Evolutionary conservation across 2,797 vertebrate genomes (phyloP).

Genomic region (Thaleichthys pacificus): DNA sequence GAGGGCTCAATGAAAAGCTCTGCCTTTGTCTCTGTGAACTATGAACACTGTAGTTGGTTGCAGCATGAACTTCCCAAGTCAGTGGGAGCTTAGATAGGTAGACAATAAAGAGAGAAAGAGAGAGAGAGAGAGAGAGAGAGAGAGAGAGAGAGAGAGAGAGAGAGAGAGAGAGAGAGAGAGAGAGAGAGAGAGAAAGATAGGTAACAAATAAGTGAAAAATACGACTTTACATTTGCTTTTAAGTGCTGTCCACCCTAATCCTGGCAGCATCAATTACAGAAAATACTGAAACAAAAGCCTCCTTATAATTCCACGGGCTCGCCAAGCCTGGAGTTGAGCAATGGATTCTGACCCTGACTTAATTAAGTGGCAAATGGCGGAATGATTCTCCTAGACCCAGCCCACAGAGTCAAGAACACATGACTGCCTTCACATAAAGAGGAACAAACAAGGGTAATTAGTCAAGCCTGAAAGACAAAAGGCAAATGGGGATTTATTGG

Average conservation of each 20-base stretch:
- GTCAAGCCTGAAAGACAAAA: constrained; percentile 82
- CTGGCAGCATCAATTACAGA: constrained; percentile 55
- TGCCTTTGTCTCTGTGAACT: constrained; percentile 31
- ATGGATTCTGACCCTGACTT: constrained; percentile 77
- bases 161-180: not conserved
- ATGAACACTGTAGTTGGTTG: constrained; percentile 37
- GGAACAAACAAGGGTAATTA: constrained; percentile 85
- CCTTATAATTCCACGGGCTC: constrained; percentile 73
- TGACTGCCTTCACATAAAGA: constrained; percentile 81
- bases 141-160: not conserved
- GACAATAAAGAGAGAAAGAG: not conserved
- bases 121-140: not conserved
- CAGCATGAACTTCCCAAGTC: constrained; percentile 16
- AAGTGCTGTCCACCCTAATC: constrained; percentile 42
- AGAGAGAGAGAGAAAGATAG: not conserved
- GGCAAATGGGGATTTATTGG: constrained; percentile 70
- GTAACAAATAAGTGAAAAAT: not conserved
- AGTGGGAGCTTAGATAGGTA: not conserved
- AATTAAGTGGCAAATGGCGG: constrained; percentile 81
- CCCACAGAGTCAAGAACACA: constrained; percentile 80
- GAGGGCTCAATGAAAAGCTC: constrained; percentile 66
- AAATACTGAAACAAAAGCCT: constrained; percentile 50
- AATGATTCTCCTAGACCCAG: constrained; percentile 78
- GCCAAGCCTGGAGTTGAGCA: constrained; percentile 65
- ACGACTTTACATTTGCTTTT: not conserved